Conservation (phyloP, 1,140 invertebrate genomes). For the Drosophila aff. region DNA sequence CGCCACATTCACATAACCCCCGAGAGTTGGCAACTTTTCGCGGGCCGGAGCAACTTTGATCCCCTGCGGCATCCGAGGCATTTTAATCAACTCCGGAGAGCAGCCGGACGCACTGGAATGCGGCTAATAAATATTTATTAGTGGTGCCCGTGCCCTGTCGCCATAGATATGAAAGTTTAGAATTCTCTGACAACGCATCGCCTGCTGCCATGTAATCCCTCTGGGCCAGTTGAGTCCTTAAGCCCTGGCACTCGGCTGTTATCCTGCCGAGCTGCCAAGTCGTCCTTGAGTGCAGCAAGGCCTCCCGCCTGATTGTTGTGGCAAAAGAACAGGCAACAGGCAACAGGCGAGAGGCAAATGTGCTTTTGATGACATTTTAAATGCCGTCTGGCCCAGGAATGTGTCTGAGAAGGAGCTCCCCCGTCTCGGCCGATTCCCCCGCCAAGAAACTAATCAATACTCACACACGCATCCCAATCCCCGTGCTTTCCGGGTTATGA, state of each 20-base stretch:
- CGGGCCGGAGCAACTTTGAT: conserved; percentile 36
- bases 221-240: conserved; percentile 50
- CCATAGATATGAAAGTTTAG: conserved; percentile 42
- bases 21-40: conserved; percentile 46
- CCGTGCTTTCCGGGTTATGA: conserved; percentile 22
- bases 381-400: conserved; percentile 38
- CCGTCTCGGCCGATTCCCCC: neutral
- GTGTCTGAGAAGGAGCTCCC: neutral
- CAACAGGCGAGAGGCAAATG: conserved; percentile 51
- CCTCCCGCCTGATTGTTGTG: conserved; percentile 23
- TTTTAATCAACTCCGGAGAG: conserved; percentile 68
- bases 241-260: conserved; percentile 56
- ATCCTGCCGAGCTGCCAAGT: conserved; percentile 49
- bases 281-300: conserved; percentile 60
- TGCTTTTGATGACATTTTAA: conserved; percentile 76
- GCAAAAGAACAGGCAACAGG: neutral
- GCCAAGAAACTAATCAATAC: conserved; percentile 34
- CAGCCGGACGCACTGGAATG: conserved; percentile 45
- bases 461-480: conserved; percentile 11
- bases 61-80: conserved; percentile 48
- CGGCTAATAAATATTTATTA: conserved; percentile 79
- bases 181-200: conserved; percentile 18
- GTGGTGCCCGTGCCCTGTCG: conserved; percentile 33
- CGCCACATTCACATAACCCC: neutral
- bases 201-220: conserved; percentile 17